Evolutionary conservation across 2,113 vertebrate genomes (phyloP).

Genomic region (Callopanchax toddi): DNA sequence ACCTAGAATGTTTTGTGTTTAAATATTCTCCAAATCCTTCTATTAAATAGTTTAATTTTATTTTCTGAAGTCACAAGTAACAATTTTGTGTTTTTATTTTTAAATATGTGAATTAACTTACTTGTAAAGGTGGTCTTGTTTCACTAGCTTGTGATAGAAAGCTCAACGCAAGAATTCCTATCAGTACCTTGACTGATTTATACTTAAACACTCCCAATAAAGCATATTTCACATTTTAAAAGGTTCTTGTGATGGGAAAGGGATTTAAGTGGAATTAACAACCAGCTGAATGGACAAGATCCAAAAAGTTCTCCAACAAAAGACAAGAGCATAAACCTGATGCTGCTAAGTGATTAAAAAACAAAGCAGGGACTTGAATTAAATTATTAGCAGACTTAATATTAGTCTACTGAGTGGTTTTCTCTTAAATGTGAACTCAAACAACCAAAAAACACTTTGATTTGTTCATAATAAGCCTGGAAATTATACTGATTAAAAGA

Average conservation of each 20-base stretch:
- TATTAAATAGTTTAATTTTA: no score
- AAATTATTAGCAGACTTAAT: slow-evolving; percentile 39
- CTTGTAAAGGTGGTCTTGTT: neutral
- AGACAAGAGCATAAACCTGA: slow-evolving; percentile 13
- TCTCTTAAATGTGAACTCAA: no score
- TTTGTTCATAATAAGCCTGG: slow-evolving; percentile 28
- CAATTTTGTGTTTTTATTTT: no score
- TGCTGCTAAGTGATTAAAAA: neutral
- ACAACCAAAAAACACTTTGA: neutral
- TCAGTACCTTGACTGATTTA: no score
- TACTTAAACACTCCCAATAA: no score
- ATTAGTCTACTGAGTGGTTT: slow-evolving; percentile 10
- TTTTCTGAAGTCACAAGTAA: no score
- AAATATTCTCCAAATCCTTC: no score
- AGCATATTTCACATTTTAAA: neutral
- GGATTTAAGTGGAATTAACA: slow-evolving; percentile 23
- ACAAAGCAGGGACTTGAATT: slow-evolving; percentile 26
- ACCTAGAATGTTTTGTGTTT: no score
- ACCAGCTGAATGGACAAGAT: neutral
- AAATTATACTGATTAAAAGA: slow-evolving; percentile 40
- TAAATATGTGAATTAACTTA: neutral
- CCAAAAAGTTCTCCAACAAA: slow-evolving; percentile 23
- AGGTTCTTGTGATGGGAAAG: slow-evolving; percentile 51
- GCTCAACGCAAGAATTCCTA: no score
- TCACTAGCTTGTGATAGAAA: neutral